Conservation (phyloP, 1,140 invertebrate genomes). For the Saccostrea glomerata region DNA sequence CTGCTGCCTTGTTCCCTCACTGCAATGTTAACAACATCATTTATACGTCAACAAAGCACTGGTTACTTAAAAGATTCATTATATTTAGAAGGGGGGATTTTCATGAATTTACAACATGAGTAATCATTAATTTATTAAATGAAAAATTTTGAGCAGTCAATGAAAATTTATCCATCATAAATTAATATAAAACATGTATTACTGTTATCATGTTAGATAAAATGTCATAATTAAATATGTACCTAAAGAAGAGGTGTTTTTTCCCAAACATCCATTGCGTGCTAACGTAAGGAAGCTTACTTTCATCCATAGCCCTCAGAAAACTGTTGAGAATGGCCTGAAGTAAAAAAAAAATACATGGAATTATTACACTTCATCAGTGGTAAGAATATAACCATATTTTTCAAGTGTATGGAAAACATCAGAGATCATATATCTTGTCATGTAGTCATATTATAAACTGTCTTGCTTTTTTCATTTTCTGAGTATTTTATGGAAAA, state of each 20-base stretch:
- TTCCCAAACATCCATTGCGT: conserved; percentile 95
- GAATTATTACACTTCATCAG: not conserved
- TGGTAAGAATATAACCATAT: not conserved
- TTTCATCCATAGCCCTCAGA: conserved; percentile 78
- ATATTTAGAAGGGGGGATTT: not conserved
- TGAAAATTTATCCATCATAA: no score
- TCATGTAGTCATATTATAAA: no score
- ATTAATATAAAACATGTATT: no score
- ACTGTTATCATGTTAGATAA: no score
- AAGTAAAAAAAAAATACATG: not conserved
- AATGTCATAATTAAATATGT: conserved; percentile 26
- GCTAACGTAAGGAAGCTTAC: conserved; percentile 78
- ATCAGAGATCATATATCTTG: no score
- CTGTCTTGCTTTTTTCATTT: no score
- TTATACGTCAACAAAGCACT: not conserved
- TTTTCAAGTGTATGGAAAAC: no score
- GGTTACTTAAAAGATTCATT: no score
- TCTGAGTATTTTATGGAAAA: no score
- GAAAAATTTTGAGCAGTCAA: no score
- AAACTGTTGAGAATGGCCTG: conserved; percentile 86
- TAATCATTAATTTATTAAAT: no score
- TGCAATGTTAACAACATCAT: conserved; percentile 75
- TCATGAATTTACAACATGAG: not conserved
- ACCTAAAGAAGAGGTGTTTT: conserved; percentile 92
- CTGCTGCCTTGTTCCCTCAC: conserved; percentile 94